Conservation (phyloP, 2,888 invertebrate genomes). For the Pimpla rufipes region DNA sequence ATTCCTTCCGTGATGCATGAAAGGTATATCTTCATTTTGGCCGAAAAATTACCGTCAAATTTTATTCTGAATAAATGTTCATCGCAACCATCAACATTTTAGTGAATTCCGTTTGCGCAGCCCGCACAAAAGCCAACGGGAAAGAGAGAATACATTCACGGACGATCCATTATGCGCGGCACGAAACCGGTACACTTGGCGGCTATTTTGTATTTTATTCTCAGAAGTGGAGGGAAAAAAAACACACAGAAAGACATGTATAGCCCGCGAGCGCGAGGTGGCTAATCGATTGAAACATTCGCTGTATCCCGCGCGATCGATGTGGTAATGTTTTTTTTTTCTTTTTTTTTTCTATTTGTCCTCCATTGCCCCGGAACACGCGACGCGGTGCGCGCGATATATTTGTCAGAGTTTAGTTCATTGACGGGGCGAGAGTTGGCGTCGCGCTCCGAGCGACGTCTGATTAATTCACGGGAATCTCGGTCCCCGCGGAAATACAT, state of each 20-base stretch:
- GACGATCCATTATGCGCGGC: not conserved
- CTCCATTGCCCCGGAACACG: not conserved
- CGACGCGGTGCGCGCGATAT: constrained; percentile 25
- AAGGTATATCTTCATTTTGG: no score
- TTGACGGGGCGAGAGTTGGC: not conserved
- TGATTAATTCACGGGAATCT: not conserved
- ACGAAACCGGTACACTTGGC: not conserved
- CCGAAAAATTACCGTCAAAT: no score
- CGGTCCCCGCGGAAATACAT: not conserved
- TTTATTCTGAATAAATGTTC: no score
- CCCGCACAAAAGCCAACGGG: not conserved
- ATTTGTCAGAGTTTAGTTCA: not conserved
- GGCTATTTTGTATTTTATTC: not conserved
- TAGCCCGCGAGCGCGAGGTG: not conserved
- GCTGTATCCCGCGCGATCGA: constrained; percentile 10
- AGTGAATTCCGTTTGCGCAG: not conserved
- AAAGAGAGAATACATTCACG: not conserved
- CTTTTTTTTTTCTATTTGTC: no score
- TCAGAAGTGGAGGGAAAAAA: not conserved
- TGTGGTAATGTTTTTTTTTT: constrained; percentile 2
- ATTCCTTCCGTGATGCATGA: no score
- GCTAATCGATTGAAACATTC: constrained; percentile 23
- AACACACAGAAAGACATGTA: constrained; percentile 12
- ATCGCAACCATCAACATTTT: no score
- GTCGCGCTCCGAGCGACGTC: not conserved